These are phyloP conservation scores for Macquaria ambigua DNA, from an alignment of 2,113 vertebrate species.

Conservation along the genomic window DNA sequence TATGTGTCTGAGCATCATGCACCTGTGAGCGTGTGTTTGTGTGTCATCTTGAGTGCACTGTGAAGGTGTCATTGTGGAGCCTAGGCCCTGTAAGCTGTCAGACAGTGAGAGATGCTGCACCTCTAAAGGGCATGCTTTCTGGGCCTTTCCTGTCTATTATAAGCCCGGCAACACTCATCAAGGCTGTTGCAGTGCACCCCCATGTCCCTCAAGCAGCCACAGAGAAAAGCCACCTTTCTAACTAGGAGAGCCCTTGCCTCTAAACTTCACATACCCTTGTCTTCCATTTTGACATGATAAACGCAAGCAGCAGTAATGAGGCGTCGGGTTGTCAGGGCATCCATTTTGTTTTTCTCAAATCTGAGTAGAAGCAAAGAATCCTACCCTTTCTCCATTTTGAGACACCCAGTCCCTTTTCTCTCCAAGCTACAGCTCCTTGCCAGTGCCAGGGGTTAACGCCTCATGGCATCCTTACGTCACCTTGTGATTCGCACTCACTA, in stretches of 20 bases:
- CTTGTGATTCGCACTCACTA: constrained; percentile 24
- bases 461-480: background rate
- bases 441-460: constrained; percentile 13
- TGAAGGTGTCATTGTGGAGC: constrained; percentile 81
- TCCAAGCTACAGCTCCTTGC: background rate
- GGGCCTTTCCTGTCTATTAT: constrained; percentile 83
- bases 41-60: constrained; percentile 72
- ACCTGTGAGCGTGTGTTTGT: constrained; percentile 72
- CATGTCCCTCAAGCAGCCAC: constrained; percentile 80
- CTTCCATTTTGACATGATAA: constrained; percentile 79
- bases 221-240: constrained; percentile 76
- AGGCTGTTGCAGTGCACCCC: constrained; percentile 75
- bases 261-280: constrained; percentile 78
- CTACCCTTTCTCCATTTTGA: constrained; percentile 45
- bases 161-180: constrained; percentile 81
- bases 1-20: constrained; percentile 63
- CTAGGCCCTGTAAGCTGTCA: constrained; percentile 81
- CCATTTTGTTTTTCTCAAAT: constrained; percentile 77
- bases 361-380: constrained; percentile 46
- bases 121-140: constrained; percentile 81
- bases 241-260: constrained; percentile 75
- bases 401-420: constrained; percentile 18
- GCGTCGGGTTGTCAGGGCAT: constrained; percentile 71
- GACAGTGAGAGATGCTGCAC: constrained; percentile 81
- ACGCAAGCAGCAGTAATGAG: constrained; percentile 79